Evolutionary conservation across 2,888 invertebrate genomes (phyloP), one percentile per base, ranked within the genome.

Genomic region (Apantesis nais): DNA sequence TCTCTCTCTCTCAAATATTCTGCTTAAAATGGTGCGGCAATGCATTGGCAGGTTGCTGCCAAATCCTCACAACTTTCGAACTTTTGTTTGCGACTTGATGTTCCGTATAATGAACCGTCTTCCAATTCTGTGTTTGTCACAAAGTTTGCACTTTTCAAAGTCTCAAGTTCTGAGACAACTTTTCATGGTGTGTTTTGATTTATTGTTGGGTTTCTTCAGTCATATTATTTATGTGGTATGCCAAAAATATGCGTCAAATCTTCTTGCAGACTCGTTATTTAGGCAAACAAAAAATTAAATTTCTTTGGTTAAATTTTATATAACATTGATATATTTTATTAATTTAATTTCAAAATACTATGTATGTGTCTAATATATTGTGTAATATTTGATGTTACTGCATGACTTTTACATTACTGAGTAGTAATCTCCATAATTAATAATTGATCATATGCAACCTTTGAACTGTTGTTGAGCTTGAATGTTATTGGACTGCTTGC

Each of bases 21-120:
- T 34, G 48, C 61, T 61, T 22, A 22, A n/a, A 44, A 14, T 29
- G 31, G 52, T 25, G 25, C 37, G 39, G 34, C 67, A 48, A 67
- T 70, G 70, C 62, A 68, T 66, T 41, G 25, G 58, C 63, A 19
- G 67, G 69, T 41, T 63, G 48, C 63, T 73, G 67, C 68, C 66
- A 71, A 74, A 70, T 64, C 60, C 34, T 7, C 0, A 39, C 52
- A 82, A 79, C 67, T 79, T 71, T 63, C 48, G 7, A 75, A 66
- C 76, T 62, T 70, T 81, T 77, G 77, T 78, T 80, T 74, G 61
- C 63, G 55, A 74, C 41, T 58, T 69, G 66, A 70, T 71, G 78
- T 78, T 68, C 67, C 75, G 74, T 68, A 76, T 82, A 81, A 82
- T 78, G 82, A 80, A 81, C 71, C 61, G 73, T 70, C 77, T 75